Evolutionary conservation across 2,888 invertebrate genomes (phyloP).

Genomic region (Biston stratarius): DNA sequence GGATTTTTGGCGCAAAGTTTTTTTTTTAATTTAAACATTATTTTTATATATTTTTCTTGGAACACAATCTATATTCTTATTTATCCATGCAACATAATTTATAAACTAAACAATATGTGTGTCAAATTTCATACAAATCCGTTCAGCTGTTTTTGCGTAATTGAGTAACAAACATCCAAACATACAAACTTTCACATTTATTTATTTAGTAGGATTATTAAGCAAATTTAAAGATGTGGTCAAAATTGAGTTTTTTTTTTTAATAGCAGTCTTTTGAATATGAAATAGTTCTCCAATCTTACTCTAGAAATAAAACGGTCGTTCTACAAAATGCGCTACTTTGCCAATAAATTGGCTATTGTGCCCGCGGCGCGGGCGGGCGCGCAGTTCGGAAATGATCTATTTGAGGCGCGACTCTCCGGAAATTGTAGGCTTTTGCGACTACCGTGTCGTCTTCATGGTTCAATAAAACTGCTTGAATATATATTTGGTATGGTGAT

Average conservation of each 20-base stretch:
- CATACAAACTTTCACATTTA: too few species aligned
- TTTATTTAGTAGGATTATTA: too few species aligned
- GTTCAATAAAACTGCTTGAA: conserved; percentile 24
- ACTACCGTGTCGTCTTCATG: conserved; percentile 24
- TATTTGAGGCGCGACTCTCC: conserved; percentile 31
- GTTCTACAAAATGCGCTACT: conserved; percentile 27
- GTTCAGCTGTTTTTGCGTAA: too few species aligned
- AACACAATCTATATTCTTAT: too few species aligned
- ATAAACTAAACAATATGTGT: too few species aligned
- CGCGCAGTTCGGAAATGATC: conserved; percentile 37
- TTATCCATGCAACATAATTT: too few species aligned
- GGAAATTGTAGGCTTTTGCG: conserved; percentile 39
- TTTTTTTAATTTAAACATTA: too few species aligned
- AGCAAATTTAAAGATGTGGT: background rate
- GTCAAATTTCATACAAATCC: too few species aligned
- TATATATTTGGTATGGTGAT: conserved; percentile 14
- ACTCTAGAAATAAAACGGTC: background rate
- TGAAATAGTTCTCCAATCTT: background rate
- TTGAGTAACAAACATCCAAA: too few species aligned
- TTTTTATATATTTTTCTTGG: too few species aligned
- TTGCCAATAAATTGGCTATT: conserved; percentile 39
- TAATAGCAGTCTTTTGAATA: background rate
- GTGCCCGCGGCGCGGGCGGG: conserved; percentile 24
- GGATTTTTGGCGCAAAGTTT: too few species aligned
- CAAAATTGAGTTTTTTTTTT: background rate